Percentiles rank a stretch among this genome's conserved stretches.
These are phyloP conservation scores for Spheniscus mendiculus DNA, from an alignment of 2,113 vertebrate genomes.

Conservation along the genomic window DNA sequence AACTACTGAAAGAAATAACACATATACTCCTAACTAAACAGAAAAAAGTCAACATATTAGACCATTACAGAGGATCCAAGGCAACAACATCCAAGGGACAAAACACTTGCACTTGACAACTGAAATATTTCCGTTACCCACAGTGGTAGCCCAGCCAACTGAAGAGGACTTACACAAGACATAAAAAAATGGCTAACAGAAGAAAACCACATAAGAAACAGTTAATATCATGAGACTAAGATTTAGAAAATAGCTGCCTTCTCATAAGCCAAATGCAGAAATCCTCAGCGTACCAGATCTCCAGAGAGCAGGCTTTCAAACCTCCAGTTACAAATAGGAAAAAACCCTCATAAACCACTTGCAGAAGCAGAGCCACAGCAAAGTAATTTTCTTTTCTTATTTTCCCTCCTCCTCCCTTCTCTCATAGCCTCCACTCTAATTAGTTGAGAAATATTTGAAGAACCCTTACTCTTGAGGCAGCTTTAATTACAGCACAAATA, in stretches of 20 bases:
- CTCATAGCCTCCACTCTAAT: background rate
- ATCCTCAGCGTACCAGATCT: background rate
- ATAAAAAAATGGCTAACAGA: background rate
- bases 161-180: background rate
- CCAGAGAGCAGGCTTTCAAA: background rate
- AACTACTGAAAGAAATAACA: background rate
- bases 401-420: background rate
- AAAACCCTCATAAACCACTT: background rate
- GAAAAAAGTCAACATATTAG: background rate
- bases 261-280: background rate
- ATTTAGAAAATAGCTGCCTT: background rate
- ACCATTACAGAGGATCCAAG: background rate
- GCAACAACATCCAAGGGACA: background rate
- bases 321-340: background rate
- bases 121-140: slow-evolving; percentile 1
- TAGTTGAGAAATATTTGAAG: background rate
- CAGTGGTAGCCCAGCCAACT: background rate
- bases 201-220: background rate
- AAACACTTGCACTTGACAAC: background rate
- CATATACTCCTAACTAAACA: background rate
- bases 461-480: background rate
- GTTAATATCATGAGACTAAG: background rate
- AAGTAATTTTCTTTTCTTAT: background rate
- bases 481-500: slow-evolving; percentile 4
- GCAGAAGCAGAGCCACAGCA: background rate